A percentile compares a stretch with the other conserved stretches of the same genome.
These are phyloP conservation scores for Crocallis elinguaria DNA, from an alignment of 2,888 invertebrate genomes.

Conservation along the genomic window DNA sequence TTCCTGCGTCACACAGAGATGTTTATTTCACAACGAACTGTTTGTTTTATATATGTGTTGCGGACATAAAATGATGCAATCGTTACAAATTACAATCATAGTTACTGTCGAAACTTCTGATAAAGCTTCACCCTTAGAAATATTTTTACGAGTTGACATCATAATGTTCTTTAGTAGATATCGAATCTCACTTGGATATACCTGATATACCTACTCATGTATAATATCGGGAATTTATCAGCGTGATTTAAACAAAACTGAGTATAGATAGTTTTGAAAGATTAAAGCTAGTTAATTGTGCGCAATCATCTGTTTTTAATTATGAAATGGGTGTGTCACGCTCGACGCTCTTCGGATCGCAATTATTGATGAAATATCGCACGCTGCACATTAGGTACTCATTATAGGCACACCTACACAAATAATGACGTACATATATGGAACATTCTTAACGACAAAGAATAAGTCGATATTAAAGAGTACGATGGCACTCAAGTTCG, in stretches of 20 bases:
- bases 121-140: slow-evolving; percentile 11
- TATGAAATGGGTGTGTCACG: neutral
- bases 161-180: slow-evolving; percentile 1
- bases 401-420: too few species aligned
- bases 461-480: too few species aligned
- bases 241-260: neutral
- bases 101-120: slow-evolving; percentile 12
- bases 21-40: neutral
- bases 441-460: too few species aligned
- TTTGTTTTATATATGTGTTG: neutral
- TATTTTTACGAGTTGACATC: slow-evolving; percentile 8
- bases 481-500: slow-evolving; percentile 11
- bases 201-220: neutral
- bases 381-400: too few species aligned
- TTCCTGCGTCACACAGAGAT: neutral
- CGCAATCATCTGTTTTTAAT: neutral
- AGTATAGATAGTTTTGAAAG: neutral
- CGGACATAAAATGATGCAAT: slow-evolving; percentile 15
- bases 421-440: too few species aligned
- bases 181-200: neutral
- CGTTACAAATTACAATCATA: neutral
- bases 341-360: too few species aligned
- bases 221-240: neutral
- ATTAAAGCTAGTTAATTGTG: too few species aligned
- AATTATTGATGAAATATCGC: too few species aligned